A percentile compares a stretch with the other conserved stretches of the same genome.
phyloP scores from a whole-genome alignment of 2,113 vertebrate genomes.

The Thryonomys swinderianus region DNA sequence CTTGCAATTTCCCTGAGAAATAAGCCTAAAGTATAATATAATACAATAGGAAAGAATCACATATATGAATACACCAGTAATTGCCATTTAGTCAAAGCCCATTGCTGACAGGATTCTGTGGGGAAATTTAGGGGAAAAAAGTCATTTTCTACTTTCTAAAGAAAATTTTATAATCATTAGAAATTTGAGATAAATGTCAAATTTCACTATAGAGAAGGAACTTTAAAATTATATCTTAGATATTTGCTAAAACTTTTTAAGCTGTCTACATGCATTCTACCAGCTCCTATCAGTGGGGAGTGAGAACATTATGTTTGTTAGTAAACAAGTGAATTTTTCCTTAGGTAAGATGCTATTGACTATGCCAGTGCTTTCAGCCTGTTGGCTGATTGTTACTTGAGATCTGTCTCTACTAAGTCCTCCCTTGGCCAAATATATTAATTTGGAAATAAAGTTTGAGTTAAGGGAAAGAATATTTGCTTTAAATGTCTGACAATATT shows the following conservation, averaged over 20 bases:
- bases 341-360: not conserved
- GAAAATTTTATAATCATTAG: not conserved
- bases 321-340: not conserved
- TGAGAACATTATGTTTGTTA: not conserved
- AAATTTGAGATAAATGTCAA: conserved; percentile 42
- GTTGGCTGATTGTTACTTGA: not conserved
- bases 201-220: conserved; percentile 10
- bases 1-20: not conserved
- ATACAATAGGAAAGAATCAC: not conserved
- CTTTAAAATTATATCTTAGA: not conserved
- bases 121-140: conserved; percentile 9
- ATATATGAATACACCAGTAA: not conserved
- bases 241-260: conserved; percentile 16
- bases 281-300: not conserved
- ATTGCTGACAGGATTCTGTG: not conserved
- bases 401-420: conserved; percentile 10
- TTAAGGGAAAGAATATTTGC: conserved; percentile 57
- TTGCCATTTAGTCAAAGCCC: not conserved
- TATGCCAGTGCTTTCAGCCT: not conserved
- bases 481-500: conserved; percentile 50
- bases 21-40: not conserved
- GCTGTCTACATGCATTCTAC: conserved; percentile 18
- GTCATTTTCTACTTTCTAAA: not conserved
- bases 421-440: not conserved
- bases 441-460: conserved; percentile 56